These are phyloP conservation scores for Mnemiopsis leidyi DNA, from an alignment of 37 sponge, comb jelly and placozoan species.

Conservation along the genomic window DNA sequence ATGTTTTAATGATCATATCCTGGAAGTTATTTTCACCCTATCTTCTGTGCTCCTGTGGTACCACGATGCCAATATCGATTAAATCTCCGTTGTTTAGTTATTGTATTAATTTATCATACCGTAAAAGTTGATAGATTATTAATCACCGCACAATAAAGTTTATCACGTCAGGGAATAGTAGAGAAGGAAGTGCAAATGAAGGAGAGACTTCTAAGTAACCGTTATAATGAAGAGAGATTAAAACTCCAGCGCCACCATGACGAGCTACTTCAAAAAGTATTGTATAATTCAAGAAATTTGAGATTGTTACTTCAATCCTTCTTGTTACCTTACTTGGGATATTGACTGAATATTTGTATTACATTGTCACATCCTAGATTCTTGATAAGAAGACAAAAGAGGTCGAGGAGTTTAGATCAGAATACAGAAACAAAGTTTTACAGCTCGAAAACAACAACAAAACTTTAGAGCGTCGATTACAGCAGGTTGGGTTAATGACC, in stretches of 20 bases:
- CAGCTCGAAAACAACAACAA: conserved; percentile 9
- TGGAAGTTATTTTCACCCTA: too few species aligned
- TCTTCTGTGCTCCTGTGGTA: too few species aligned
- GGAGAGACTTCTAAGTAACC: not conserved
- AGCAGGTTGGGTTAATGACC: conserved; percentile 11
- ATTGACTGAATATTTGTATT: not conserved
- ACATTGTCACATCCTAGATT: too few species aligned
- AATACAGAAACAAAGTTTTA: conserved; percentile 5
- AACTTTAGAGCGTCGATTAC: not conserved
- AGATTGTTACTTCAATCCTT: not conserved
- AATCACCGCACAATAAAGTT: too few species aligned
- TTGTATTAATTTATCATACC: too few species aligned
- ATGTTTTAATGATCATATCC: too few species aligned
- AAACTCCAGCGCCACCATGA: conserved; percentile 30
- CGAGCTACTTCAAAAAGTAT: conserved; percentile 20
- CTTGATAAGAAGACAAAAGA: conserved; percentile 39
- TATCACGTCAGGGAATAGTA: conserved; percentile 24
- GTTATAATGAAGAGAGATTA: conserved; percentile 11
- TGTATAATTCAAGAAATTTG: too few species aligned
- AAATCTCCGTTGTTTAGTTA: too few species aligned
- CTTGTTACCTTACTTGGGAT: not conserved
- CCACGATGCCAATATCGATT: too few species aligned
- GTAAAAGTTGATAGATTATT: too few species aligned
- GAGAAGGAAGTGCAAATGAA: conserved; percentile 47
- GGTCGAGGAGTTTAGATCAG: conserved; percentile 24